Evolutionary conservation across 2,113 vertebrate species (phyloP).

Genomic region (Ploceus nigricollis): DNA sequence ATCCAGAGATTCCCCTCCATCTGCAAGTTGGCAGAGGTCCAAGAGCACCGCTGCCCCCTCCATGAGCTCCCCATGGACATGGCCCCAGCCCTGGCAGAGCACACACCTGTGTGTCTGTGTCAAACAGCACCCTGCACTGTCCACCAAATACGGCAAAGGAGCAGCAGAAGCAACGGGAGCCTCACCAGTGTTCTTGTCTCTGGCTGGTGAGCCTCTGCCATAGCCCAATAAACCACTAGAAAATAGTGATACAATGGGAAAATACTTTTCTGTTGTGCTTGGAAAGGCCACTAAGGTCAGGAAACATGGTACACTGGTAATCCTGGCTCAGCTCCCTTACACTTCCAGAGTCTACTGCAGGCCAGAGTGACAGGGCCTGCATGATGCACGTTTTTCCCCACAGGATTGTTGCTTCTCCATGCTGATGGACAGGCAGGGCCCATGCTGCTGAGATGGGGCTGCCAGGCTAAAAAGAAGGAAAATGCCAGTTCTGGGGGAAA

Average conservation of each 20-base stretch:
- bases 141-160: background rate
- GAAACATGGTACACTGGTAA: background rate
- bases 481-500: rapidly evolving
- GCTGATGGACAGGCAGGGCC: background rate
- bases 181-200: background rate
- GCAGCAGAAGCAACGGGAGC: background rate
- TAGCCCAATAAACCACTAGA: background rate
- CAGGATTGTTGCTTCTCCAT: rapidly evolving
- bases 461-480: background rate
- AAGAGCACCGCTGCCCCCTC: background rate
- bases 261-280: background rate
- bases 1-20: background rate
- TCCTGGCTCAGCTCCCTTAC: background rate
- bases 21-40: background rate
- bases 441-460: background rate
- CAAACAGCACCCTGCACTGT: background rate
- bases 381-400: rapidly evolving
- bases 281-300: background rate
- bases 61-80: rapidly evolving
- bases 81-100: background rate
- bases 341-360: background rate
- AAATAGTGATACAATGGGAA: background rate
- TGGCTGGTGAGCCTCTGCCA: background rate
- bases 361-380: background rate
- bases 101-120: rapidly evolving